Percentiles rank a stretch among this genome's conserved stretches.
Conservation (phyloP, 2,888 invertebrate species). For the Trichopria drosophilae region DNA sequence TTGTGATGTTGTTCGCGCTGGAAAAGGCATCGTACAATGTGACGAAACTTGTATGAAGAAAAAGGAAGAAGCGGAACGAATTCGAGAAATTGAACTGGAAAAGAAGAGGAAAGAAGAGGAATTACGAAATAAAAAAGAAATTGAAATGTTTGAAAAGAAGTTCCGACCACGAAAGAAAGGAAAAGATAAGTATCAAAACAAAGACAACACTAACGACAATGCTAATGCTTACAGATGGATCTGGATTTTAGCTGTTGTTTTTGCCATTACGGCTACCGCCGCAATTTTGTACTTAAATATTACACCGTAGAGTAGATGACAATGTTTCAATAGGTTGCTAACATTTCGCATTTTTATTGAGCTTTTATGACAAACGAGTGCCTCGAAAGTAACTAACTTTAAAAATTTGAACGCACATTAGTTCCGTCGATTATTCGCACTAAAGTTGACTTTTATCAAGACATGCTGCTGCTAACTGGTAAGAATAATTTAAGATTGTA, state of each 20-base stretch:
- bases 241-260: conserved; percentile 11
- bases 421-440: too few relatives aligned
- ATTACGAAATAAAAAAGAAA: conserved; percentile 70
- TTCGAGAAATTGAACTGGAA: conserved; percentile 63
- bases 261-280: too few relatives aligned
- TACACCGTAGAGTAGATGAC: too few relatives aligned
- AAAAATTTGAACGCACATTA: too few relatives aligned
- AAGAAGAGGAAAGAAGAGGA: conserved; percentile 67
- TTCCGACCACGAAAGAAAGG: conserved; percentile 58
- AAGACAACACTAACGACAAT: conserved; percentile 18
- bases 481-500: too few relatives aligned
- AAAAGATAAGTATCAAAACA: conserved; percentile 40
- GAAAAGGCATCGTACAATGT: conserved; percentile 63
- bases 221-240: conserved; percentile 12
- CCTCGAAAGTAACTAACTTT: too few relatives aligned
- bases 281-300: too few relatives aligned
- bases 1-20: conserved; percentile 50
- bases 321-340: too few relatives aligned
- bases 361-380: too few relatives aligned
- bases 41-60: conserved; percentile 68
- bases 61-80: conserved; percentile 61
- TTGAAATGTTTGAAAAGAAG: conserved; percentile 78
- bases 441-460: too few relatives aligned
- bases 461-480: too few relatives aligned
- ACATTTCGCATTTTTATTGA: too few relatives aligned